Evolutionary conservation across 2,888 invertebrate species (phyloP).

Genomic region (Taphrorychus bicolor): DNA sequence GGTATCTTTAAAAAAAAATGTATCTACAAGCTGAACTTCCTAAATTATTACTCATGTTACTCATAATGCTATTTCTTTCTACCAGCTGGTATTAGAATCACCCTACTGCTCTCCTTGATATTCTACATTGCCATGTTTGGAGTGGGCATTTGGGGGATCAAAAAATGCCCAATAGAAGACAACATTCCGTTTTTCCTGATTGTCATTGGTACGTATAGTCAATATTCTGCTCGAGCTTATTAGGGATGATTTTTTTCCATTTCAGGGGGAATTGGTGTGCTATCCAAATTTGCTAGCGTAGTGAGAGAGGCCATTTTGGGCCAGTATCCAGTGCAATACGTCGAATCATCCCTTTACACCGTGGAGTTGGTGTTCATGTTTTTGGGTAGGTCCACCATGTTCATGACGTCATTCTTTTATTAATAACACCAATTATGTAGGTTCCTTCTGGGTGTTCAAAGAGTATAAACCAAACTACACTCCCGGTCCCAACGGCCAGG

Average conservation of each 20-base stretch:
- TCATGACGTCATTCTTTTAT: not conserved
- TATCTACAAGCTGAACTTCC: too few relatives aligned
- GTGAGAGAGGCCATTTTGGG: conserved; percentile 43
- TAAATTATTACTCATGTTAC: too few relatives aligned
- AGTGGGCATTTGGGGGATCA: conserved; percentile 49
- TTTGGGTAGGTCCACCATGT: conserved; percentile 41
- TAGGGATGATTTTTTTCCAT: too few relatives aligned
- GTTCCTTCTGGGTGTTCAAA: conserved; percentile 53
- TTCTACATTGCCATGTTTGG: conserved; percentile 50
- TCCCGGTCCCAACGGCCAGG: conserved; percentile 21
- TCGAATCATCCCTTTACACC: conserved; percentile 49
- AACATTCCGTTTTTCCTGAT: conserved; percentile 53
- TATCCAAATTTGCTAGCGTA: conserved; percentile 44
- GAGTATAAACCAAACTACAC: conserved; percentile 50
- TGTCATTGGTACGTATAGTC: conserved; percentile 50
- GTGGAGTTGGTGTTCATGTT: conserved; percentile 49
- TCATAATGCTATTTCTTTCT: conserved; percentile 34
- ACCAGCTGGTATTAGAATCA: conserved; percentile 50
- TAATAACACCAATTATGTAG: conserved; percentile 38
- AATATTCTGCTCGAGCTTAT: too few relatives aligned
- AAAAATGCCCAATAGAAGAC: conserved; percentile 52
- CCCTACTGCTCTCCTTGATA: conserved; percentile 46
- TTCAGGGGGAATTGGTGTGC: conserved; percentile 49
- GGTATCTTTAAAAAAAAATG: too few relatives aligned
- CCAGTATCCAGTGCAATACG: conserved; percentile 42